A percentile compares a stretch with the other conserved stretches of the same genome.
These are phyloP conservation scores for Odontomyia ornata DNA, from an alignment of 2,888 invertebrate genomes.

Conservation along the genomic window DNA sequence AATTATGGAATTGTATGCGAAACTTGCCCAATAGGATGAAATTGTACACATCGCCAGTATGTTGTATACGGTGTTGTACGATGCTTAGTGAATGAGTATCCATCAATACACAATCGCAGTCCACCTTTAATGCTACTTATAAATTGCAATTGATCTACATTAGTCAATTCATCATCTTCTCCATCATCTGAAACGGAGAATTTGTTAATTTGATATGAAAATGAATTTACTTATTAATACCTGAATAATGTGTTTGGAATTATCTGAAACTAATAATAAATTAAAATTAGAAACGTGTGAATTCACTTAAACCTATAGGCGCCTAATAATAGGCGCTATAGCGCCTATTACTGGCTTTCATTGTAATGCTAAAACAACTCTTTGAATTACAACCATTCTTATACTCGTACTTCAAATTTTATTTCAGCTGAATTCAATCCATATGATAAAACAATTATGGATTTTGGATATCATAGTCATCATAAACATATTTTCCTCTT, in stretches of 20 bases:
- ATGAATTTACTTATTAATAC: background rate
- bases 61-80: conserved; percentile 57
- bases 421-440: too few species aligned
- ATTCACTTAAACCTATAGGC: conserved; percentile 12
- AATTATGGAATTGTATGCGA: too few species aligned
- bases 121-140: conserved; percentile 58
- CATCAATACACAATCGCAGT: conserved; percentile 57
- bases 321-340: too few species aligned
- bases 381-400: too few species aligned
- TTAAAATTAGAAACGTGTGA: conserved; percentile 35
- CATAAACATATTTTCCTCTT: conserved; percentile 47
- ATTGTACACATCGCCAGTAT: conserved; percentile 61
- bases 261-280: conserved; percentile 27
- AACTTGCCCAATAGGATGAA: conserved; percentile 56
- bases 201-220: too few species aligned
- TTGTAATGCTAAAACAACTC: too few species aligned
- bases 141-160: conserved; percentile 48
- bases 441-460: conserved; percentile 43
- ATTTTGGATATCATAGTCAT: conserved; percentile 53
- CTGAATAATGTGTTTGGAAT: conserved; percentile 5
- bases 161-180: background rate
- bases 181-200: conserved; percentile 15
- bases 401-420: too few species aligned
- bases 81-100: conserved; percentile 58
- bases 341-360: too few species aligned